Evolutionary conservation across 2,888 invertebrate genomes (phyloP).

Genomic region (Exephanes ischioxanthus): DNA sequence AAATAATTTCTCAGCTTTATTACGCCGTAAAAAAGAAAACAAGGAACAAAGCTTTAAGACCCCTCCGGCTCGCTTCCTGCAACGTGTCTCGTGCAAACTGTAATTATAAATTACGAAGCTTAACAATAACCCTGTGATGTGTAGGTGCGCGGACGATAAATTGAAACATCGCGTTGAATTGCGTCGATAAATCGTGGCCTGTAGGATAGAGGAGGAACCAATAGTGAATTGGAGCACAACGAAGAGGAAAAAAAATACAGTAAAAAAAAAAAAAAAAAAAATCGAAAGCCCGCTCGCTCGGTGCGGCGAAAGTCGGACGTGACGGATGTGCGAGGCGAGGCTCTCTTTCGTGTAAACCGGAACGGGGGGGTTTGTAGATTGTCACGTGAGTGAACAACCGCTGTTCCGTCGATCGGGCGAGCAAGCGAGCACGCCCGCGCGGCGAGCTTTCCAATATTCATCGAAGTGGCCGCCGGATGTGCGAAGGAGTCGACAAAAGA

Average conservation of each 20-base stretch:
- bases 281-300: constrained; percentile 38
- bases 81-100: not conserved
- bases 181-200: constrained; percentile 59
- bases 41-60: not conserved
- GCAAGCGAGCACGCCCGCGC: not conserved
- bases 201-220: constrained; percentile 11
- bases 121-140: constrained; percentile 18
- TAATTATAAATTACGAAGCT: constrained; percentile 38
- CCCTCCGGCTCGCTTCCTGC: not conserved
- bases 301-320: constrained; percentile 50
- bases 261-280: constrained; percentile 28
- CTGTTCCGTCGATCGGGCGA: constrained; percentile 30
- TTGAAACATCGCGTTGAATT: constrained; percentile 58
- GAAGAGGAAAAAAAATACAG: no score
- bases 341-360: constrained; percentile 44
- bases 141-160: constrained; percentile 44
- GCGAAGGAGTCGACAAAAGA: not conserved
- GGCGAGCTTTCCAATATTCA: constrained; percentile 57
- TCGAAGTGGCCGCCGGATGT: constrained; percentile 31
- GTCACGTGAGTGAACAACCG: constrained; percentile 48
- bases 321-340: constrained; percentile 27
- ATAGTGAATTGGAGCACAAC: constrained; percentile 34
- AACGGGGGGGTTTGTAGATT: constrained; percentile 46
- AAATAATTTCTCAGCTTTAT: not conserved
- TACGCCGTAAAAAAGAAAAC: not conserved